These are phyloP conservation scores for Sycophaga agraensis DNA, from an alignment of 1,140 invertebrate species.

Conservation along the genomic window DNA sequence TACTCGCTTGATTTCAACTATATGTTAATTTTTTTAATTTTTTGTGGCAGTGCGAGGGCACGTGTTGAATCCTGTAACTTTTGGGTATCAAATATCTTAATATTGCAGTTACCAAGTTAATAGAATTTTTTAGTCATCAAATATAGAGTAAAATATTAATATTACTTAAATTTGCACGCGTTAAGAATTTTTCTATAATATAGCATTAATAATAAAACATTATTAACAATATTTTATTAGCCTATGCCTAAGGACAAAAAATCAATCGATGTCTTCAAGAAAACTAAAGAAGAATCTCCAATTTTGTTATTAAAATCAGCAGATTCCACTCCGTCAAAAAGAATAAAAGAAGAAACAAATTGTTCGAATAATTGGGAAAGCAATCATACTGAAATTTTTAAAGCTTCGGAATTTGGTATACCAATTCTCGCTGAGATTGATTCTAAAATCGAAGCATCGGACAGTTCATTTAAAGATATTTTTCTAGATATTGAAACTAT, in stretches of 20 bases:
- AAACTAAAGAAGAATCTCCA: conserved; percentile 15
- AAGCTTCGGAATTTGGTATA: conserved; percentile 27
- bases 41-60: too few relatives aligned
- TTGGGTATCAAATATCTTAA: too few relatives aligned
- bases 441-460: conserved; percentile 15
- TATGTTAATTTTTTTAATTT: too few relatives aligned
- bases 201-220: background rate
- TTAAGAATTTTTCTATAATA: background rate
- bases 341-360: conserved; percentile 7
- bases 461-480: conserved; percentile 14
- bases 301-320: background rate
- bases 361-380: conserved; percentile 1
- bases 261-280: background rate
- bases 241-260: conserved; percentile 6
- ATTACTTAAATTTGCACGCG: background rate
- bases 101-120: too few relatives aligned
- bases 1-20: too few relatives aligned
- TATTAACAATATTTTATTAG: background rate
- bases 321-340: background rate
- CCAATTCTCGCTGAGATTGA: conserved; percentile 26
- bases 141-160: too few relatives aligned
- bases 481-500: conserved; percentile 24
- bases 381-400: conserved; percentile 5
- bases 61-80: too few relatives aligned
- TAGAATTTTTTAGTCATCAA: too few relatives aligned